Base-by-base conservation (phyloP, 1,140 invertebrate genomes). In the Drosophila leontia region DNA sequence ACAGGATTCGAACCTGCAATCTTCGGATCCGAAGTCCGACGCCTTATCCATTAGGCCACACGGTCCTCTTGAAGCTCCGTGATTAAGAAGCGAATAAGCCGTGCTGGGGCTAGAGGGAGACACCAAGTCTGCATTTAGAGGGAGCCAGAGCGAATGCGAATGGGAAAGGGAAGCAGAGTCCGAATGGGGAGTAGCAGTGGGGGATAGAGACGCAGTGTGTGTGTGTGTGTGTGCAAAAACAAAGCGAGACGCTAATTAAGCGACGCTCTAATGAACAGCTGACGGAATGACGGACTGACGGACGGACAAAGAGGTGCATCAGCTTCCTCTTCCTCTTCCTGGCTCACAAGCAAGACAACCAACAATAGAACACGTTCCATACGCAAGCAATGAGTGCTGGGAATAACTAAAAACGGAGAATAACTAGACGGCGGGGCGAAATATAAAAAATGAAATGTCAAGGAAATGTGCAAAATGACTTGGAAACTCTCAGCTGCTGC, bases 391-490 rank as follows among this genome's bases (percentile, higher is more conserved):
- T 42, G 48, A 44, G 42, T 77, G 63, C 35, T 68, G 42, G 58
- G 58, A 76, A 48, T 51, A 55, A 68, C 23, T 65, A 58, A 48
- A 58, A 17, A 60, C 44, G 42, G 35, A 48, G 50, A 71, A 72
- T 70, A 78, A 55, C 65, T 70, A 70, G 44, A 59, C 35, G 51
- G 41, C 50, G 35, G 71, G 34, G 35, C 59, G 62, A 65, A 69
- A 67, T 53, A 50, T 56, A 71, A 82, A 45, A 87, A 87, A 88
- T 87, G 77, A 87, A 87, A 87, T 88, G 84, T 88, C 84, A 87
- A 84, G 84, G 84, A 87, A 87, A 87, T 87, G 84, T 88, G 84
- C 64, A 88, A 87, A 87, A 87, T 87, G 84, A 84, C 78, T 87
- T 87, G 84, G 65, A 88, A 87, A 84, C 67, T 80, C 60, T 62